Evolutionary conservation across 2,113 vertebrate genomes (phyloP).

Genomic region (Burhinus bistriatus): DNA sequence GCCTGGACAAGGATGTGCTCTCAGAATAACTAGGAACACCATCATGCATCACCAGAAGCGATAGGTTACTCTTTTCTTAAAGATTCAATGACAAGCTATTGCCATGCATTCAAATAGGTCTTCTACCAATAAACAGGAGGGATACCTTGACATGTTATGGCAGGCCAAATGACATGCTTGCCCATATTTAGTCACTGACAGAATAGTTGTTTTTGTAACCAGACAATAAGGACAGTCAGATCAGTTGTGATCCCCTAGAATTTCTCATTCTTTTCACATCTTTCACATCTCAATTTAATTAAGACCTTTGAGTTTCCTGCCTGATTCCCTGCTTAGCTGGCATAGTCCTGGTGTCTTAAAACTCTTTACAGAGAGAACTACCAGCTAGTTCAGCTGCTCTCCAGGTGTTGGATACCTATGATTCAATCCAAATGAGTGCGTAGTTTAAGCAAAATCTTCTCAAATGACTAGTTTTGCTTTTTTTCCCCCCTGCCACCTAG

Average conservation of each 20-base stretch:
- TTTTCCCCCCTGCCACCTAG: accelerated
- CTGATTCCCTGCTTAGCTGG: not conserved
- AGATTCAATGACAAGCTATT: not conserved
- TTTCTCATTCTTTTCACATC: not conserved
- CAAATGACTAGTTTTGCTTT: not conserved
- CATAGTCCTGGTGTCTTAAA: not conserved
- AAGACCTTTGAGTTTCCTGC: not conserved
- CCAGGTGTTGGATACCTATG: not conserved
- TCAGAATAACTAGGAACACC: not conserved
- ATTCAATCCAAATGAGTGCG: not conserved
- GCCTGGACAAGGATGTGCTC: not conserved
- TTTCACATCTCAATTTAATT: not conserved
- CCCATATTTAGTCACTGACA: not conserved
- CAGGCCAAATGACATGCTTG: not conserved
- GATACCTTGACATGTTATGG: not conserved
- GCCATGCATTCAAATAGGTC: not conserved
- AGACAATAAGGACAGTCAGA: not conserved
- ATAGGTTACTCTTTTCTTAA: not conserved
- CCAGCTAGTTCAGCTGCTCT: not conserved
- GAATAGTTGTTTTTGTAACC: not conserved
- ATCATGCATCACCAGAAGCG: not conserved
- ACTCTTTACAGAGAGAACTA: not conserved
- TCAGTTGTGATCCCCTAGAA: not conserved
- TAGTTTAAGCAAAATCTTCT: not conserved
- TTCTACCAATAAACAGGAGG: not conserved